Percentiles rank a stretch among this genome's conserved stretches.
Evolutionary conservation across 2,797 vertebrate species (phyloP).

Genomic region (Nyctibius grandis): DNA sequence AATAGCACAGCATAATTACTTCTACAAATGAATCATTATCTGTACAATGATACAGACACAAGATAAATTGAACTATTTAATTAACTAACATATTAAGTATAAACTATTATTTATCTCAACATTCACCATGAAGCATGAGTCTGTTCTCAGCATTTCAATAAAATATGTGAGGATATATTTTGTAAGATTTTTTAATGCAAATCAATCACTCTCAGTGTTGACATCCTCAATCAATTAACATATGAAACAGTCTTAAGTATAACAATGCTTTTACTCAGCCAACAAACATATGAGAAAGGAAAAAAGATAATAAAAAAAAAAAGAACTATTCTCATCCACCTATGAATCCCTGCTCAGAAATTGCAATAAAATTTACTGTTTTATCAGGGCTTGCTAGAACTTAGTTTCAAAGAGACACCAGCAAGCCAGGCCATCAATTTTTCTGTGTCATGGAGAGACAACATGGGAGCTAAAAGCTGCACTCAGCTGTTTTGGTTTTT

Average conservation of each 20-base stretch:
- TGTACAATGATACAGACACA: not conserved
- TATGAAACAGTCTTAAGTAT: not conserved
- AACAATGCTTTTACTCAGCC: not conserved
- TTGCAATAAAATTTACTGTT: constrained; percentile 24
- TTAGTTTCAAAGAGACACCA: constrained; percentile 38
- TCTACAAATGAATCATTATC: not conserved
- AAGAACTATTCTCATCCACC: not conserved
- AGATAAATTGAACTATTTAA: not conserved
- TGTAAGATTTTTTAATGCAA: not conserved
- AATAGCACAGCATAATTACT: not conserved
- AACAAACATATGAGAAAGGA: not conserved
- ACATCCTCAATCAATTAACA: not conserved
- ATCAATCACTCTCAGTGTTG: not conserved
- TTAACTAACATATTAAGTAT: not conserved
- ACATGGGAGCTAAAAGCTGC: not conserved
- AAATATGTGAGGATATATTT: not conserved
- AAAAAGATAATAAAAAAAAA: not conserved
- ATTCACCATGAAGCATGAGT: not conserved
- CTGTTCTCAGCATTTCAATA: not conserved
- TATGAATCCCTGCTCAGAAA: constrained; percentile 44
- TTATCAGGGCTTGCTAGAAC: constrained; percentile 32
- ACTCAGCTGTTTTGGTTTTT: constrained; percentile 26
- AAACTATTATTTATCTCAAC: not conserved
- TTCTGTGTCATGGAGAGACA: not conserved
- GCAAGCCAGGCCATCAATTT: constrained; percentile 40